Conservation (phyloP, 2,113 vertebrate species). For the Bos taurus region DNA sequence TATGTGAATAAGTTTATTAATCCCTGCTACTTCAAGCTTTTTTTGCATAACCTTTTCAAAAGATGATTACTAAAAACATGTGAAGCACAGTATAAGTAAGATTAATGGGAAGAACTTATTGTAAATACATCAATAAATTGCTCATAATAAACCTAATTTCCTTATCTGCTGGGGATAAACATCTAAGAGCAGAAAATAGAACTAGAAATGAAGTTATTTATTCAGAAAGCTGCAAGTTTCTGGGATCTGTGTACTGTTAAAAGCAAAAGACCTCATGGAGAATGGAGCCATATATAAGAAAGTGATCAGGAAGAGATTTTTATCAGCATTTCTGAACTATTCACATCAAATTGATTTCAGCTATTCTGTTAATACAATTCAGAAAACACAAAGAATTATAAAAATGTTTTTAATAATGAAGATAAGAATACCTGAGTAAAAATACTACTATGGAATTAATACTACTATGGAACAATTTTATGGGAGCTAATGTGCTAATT, state of each 20-base stretch:
- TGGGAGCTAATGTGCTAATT: neutral
- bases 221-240: neutral
- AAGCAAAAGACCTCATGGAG: neutral
- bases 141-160: conserved; percentile 26
- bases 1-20: neutral
- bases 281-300: neutral
- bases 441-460: neutral
- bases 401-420: neutral
- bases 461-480: neutral
- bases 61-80: neutral
- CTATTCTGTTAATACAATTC: neutral
- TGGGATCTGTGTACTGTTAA: neutral
- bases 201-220: conserved; percentile 20
- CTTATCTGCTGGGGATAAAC: neutral
- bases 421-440: neutral
- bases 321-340: conserved; percentile 19
- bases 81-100: neutral
- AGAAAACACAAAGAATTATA: neutral
- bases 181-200: neutral
- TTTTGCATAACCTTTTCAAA: conserved; percentile 15
- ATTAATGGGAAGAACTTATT: neutral
- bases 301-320: neutral
- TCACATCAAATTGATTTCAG: conserved; percentile 1
- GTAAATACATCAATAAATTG: neutral
- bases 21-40: neutral